phyloP scores from a whole-genome alignment of 1,140 invertebrate genomes.

The Acyrthosiphon pisum region DNA sequence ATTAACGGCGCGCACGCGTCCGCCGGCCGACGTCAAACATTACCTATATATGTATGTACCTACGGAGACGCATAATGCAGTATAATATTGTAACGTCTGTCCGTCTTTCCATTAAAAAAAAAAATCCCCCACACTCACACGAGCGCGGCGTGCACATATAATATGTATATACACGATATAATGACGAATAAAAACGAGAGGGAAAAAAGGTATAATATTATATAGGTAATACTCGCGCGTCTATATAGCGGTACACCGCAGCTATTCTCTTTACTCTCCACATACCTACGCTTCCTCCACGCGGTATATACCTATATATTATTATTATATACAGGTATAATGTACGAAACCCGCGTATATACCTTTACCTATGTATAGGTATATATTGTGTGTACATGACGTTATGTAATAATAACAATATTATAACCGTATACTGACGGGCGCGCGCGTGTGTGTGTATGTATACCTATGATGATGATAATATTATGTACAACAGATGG shows the following conservation, averaged over 20 bases:
- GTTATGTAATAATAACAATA: neutral
- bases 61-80: neutral
- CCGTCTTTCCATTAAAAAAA: conserved; percentile 27
- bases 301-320: neutral
- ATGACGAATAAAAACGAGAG: neutral
- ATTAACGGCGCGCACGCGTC: conserved; percentile 23
- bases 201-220: neutral
- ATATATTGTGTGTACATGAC: neutral
- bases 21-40: neutral
- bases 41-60: neutral
- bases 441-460: neutral
- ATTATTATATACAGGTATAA: neutral
- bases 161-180: neutral
- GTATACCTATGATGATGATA: too few species aligned
- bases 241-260: neutral
- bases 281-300: neutral
- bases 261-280: neutral
- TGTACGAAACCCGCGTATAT: too few species aligned
- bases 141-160: neutral
- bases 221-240: neutral
- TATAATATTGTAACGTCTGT: conserved; percentile 22
- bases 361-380: neutral
- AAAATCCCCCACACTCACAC: neutral
- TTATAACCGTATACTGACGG: neutral
- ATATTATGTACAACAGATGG: conserved; percentile 26